Evolutionary conservation across 2,797 vertebrate species (phyloP), one percentile per base, ranked within the genome.

Genomic region (Enoplosus armatus): DNA sequence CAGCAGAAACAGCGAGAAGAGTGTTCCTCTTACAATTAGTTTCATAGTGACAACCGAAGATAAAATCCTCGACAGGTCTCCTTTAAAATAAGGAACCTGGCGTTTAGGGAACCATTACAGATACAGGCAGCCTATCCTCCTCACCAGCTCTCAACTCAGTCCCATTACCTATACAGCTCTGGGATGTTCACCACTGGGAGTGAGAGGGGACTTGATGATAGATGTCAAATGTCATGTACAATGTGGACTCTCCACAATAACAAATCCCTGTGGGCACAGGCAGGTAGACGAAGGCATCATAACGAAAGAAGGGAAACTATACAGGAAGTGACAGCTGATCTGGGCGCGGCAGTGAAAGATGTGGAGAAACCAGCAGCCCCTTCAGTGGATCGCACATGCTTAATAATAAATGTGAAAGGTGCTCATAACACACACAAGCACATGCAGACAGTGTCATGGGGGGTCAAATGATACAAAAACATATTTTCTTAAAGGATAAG

Each of bases 31-130:
- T 63, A 86, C 84, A 86, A 76, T 86, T 84, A 74, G 79, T 84
- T 67, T 84, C 72, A 72, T 66, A n/a, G 59, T 75, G 75, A 82
- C 81, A 81, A 71, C 59, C 41, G 14, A 22, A 70, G 81, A 82
- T 76, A 81, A 87, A 88, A 85, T 70, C 72, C 50, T 65, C 10
- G 31, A 83, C 69, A 79, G 72, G 75, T 59, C 70, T 77, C 75
- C 74, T 77, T 80, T 65, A 71, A 83, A 78, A 80, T 18, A 68
- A 72, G 80, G 62, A 83, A 77, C 37, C n/a, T 58, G 75, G 39
- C 31, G 67, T 85, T 89, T 83, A 82, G 80, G 80, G 78, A 88
- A 18, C 80, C 79, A 78, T 90, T 83, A 87, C 73, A 58, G 82
- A 77, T 31, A 60, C 33, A 58, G 76, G 48, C 55, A 31, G 62